Evolutionary conservation across 2,113 vertebrate genomes (phyloP).

Genomic region (Cyanoderma ruficeps): DNA sequence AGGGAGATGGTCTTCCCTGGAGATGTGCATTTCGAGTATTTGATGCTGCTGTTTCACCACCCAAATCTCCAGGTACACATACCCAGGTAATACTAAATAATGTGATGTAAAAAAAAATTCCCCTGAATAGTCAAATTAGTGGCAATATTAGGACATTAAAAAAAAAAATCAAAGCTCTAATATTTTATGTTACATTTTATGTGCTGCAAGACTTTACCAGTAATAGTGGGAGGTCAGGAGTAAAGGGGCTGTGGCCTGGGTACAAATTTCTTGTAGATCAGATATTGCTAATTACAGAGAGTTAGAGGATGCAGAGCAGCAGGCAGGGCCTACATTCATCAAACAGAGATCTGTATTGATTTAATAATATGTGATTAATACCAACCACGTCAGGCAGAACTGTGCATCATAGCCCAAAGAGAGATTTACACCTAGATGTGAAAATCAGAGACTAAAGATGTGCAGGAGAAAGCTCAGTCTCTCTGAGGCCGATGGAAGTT

Average conservation of each 20-base stretch:
- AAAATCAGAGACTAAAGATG: neutral
- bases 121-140: neutral
- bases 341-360: neutral
- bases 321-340: neutral
- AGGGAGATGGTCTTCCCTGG: neutral
- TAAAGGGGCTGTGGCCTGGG: neutral
- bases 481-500: neutral
- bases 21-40: neutral
- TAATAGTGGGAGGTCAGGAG: neutral
- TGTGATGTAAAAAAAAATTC: neutral
- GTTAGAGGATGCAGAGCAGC: neutral
- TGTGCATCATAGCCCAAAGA: neutral
- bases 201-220: neutral
- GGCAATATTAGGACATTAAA: neutral
- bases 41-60: neutral
- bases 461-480: neutral
- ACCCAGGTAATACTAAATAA: neutral
- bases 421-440: neutral
- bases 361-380: neutral
- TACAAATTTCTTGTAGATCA: neutral
- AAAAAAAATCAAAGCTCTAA: neutral
- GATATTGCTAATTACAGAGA: neutral
- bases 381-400: neutral
- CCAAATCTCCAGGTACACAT: neutral
- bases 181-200: neutral